These are phyloP conservation scores for Doris montereyensis DNA, from an alignment of 2,888 invertebrate species.

Conservation along the genomic window DNA sequence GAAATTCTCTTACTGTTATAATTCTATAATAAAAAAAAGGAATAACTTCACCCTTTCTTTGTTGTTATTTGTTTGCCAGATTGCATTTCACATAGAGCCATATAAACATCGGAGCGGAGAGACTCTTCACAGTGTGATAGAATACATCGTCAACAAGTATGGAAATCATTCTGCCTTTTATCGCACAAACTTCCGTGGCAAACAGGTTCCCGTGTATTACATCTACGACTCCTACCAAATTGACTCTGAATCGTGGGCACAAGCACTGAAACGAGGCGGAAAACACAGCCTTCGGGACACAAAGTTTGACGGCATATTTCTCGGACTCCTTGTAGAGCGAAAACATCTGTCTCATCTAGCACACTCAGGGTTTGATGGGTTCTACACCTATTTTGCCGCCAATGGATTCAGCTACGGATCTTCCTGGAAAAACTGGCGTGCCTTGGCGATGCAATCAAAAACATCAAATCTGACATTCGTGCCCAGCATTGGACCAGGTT, in stretches of 20 bases:
- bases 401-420: constrained; percentile 80
- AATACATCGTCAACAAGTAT: constrained; percentile 73
- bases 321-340: constrained; percentile 77
- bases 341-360: constrained; percentile 65
- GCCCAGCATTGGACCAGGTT: constrained; percentile 82
- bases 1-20: background rate
- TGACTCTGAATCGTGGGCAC: constrained; percentile 76
- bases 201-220: constrained; percentile 77
- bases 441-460: constrained; percentile 54
- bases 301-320: constrained; percentile 77
- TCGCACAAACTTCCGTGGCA: constrained; percentile 58
- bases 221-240: constrained; percentile 79
- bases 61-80: constrained; percentile 56
- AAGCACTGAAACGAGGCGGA: constrained; percentile 68
- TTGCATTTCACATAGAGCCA: constrained; percentile 78
- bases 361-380: constrained; percentile 76
- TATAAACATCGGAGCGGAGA: constrained; percentile 72
- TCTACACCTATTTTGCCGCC: constrained; percentile 80
- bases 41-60: too few species aligned
- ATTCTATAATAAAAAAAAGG: too few species aligned
- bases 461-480: constrained; percentile 74
- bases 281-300: constrained; percentile 76
- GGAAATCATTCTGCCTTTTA: constrained; percentile 77
- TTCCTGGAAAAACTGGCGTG: constrained; percentile 72
- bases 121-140: constrained; percentile 69